Evolutionary conservation across 2,113 vertebrate genomes (phyloP).

Genomic region (Carlito syrichta): DNA sequence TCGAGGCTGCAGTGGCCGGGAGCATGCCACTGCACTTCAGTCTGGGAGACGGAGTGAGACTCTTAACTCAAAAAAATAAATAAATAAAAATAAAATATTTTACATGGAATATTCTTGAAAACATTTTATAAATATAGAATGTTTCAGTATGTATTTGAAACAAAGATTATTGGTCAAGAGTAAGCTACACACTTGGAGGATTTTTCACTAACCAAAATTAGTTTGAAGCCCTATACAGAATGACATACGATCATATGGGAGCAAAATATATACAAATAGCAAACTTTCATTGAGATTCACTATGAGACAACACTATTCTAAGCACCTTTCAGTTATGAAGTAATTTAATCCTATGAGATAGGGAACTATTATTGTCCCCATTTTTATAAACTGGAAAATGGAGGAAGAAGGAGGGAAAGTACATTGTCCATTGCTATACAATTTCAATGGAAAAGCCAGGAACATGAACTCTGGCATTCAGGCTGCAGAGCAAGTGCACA

Average conservation of each 20-base stretch:
- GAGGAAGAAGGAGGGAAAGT: background rate
- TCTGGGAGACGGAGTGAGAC: too few relatives aligned
- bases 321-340: background rate
- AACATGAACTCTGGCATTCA: background rate
- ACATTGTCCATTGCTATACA: background rate
- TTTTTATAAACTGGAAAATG: background rate
- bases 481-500: background rate
- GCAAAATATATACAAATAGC: background rate
- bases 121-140: background rate
- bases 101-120: conserved; percentile 7
- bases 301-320: background rate
- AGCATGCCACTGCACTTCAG: too few relatives aligned
- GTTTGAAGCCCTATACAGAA: background rate
- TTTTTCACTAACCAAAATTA: background rate
- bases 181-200: background rate
- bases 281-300: background rate
- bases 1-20: too few relatives aligned
- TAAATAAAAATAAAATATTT: too few relatives aligned
- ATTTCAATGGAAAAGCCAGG: background rate
- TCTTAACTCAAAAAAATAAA: too few relatives aligned
- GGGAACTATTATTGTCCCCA: background rate
- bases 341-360: background rate
- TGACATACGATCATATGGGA: background rate
- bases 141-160: background rate
- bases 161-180: conserved; percentile 11